A percentile compares a stretch with the other conserved stretches of the same genome.
These are phyloP conservation scores for Dasypogon diadema DNA, from an alignment of 2,888 invertebrate genomes.

Conservation along the genomic window DNA sequence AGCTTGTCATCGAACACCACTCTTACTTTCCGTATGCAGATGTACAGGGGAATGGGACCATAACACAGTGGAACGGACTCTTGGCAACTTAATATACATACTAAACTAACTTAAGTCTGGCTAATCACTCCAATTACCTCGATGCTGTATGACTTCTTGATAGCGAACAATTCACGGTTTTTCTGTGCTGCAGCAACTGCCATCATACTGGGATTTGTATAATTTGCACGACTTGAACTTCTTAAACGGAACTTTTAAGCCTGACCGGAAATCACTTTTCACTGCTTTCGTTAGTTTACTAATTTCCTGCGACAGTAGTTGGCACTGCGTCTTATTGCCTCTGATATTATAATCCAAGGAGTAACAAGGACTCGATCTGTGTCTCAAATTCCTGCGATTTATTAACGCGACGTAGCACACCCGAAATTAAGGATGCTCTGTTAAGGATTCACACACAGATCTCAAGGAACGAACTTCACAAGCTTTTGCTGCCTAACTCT, in stretches of 20 bases:
- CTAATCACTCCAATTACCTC: conserved; percentile 78
- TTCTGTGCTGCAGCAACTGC: conserved; percentile 93
- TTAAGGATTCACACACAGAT: conserved; percentile 42
- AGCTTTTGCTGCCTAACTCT: conserved; percentile 22
- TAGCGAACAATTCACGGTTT: conserved; percentile 96
- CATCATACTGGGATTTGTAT: conserved; percentile 72
- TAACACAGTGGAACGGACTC: not conserved
- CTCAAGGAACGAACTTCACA: conserved; percentile 29
- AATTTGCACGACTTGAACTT: conserved; percentile 38
- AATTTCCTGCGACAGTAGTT: conserved; percentile 41
- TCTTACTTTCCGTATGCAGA: conserved; percentile 10
- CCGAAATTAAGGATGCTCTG: conserved; percentile 4
- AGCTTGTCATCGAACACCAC: not conserved
- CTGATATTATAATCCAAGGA: conserved; percentile 18
- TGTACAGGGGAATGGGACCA: not conserved
- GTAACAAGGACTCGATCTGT: conserved; percentile 44
- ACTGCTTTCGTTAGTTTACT: conserved; percentile 37
- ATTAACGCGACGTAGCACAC: conserved; percentile 23
- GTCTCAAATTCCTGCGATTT: conserved; percentile 33
- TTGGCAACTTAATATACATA: not conserved
- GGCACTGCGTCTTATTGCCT: conserved; percentile 56
- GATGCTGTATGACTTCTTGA: conserved; percentile 97
- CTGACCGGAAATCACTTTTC: conserved; percentile 44
- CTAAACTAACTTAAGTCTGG: conserved; percentile 1
- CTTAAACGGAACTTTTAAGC: conserved; percentile 36